Percentiles rank a stretch among this genome's conserved stretches.
These are phyloP conservation scores for Crotophaga sulcirostris DNA, from an alignment of 2,113 vertebrate genomes.

Conservation along the genomic window DNA sequence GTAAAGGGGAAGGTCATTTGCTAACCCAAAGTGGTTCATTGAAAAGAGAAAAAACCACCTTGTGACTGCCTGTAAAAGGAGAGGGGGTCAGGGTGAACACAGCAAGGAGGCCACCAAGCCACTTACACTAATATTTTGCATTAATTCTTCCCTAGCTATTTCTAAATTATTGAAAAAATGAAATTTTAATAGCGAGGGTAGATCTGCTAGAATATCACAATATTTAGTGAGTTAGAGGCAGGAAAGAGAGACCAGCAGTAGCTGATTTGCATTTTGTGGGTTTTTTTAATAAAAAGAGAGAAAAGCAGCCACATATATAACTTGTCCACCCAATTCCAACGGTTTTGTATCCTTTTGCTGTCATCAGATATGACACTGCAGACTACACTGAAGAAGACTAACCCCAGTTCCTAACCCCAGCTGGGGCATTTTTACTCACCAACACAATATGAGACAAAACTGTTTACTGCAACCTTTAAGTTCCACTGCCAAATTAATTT, in stretches of 20 bases:
- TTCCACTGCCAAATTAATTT: not conserved
- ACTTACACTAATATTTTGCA: not conserved
- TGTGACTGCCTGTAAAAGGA: not conserved
- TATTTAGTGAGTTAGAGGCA: not conserved
- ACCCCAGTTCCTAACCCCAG: not conserved
- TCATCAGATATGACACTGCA: not conserved
- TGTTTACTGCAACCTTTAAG: not conserved
- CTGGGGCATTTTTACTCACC: not conserved
- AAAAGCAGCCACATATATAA: not conserved
- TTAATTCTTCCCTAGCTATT: slow-evolving; percentile 3
- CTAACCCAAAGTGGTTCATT: not conserved
- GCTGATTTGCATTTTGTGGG: not conserved
- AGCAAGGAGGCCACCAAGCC: slow-evolving; percentile 6
- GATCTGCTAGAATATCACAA: slow-evolving; percentile 3
- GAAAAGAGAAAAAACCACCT: not conserved
- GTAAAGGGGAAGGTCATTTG: not conserved
- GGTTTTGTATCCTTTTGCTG: not conserved
- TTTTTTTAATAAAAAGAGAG: not conserved
- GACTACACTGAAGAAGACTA: not conserved
- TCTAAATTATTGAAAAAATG: slow-evolving; percentile 20
- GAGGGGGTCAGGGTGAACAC: not conserved
- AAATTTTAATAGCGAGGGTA: slow-evolving; percentile 43
- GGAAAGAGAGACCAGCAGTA: not conserved
- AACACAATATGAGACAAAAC: not conserved
- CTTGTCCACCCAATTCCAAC: not conserved